phyloP scores from a whole-genome alignment of 2,797 vertebrate genomes.

The Philypnodon macrostomus region DNA sequence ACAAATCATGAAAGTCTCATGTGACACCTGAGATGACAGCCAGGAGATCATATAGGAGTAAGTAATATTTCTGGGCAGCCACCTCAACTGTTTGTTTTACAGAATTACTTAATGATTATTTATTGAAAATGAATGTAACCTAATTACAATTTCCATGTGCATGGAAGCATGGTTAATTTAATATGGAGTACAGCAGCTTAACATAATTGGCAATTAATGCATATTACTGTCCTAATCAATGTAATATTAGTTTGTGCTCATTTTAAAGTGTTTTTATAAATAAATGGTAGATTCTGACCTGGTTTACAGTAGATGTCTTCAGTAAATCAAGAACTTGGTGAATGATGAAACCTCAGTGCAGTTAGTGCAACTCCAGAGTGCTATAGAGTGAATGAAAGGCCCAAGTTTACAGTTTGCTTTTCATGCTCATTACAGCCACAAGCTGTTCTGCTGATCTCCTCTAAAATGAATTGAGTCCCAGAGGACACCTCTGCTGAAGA shows the following conservation, averaged over 20 bases:
- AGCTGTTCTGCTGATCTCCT: constrained; percentile 61
- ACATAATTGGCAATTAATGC: constrained; percentile 8
- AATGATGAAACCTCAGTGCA: not conserved
- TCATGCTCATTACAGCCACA: constrained; percentile 60
- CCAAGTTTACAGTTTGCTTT: constrained; percentile 41
- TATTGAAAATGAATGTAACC: constrained; percentile 6
- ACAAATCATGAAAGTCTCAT: constrained; percentile 34
- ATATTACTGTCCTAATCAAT: constrained; percentile 11
- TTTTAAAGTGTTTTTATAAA: constrained; percentile 5
- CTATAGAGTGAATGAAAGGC: constrained; percentile 9
- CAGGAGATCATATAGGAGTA: constrained; percentile 2
- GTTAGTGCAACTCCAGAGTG: constrained; percentile 6
- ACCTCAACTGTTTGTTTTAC: too few relatives aligned
- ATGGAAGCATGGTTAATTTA: not conserved
- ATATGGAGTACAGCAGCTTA: not conserved
- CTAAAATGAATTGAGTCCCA: constrained; percentile 61
- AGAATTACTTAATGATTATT: constrained; percentile 5
- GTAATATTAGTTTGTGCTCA: not conserved
- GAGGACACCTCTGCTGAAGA: constrained; percentile 63
- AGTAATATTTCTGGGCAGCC: constrained; percentile 1
- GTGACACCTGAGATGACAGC: constrained; percentile 27
- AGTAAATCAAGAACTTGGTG: constrained; percentile 4
- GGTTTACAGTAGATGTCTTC: not conserved
- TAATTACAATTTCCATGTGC: constrained; percentile 22
- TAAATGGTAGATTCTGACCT: not conserved